Percentiles rank a stretch among this genome's conserved stretches.
These are phyloP conservation scores for Pseudotriccus pelzelni DNA, from an alignment of 2,797 vertebrate genomes.

Conservation along the genomic window DNA sequence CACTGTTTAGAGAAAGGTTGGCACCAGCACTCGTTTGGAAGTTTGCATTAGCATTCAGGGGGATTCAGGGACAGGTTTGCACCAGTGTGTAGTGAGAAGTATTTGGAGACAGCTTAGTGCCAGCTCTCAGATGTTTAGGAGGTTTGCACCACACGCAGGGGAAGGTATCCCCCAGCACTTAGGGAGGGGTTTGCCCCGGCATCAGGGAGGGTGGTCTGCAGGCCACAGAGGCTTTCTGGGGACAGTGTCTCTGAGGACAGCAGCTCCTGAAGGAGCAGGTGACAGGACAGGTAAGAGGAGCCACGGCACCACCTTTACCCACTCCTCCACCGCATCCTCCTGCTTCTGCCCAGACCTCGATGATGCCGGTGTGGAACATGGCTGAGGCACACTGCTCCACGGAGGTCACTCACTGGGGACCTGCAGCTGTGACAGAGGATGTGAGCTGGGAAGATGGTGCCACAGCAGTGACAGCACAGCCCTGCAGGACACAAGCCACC, in stretches of 20 bases:
- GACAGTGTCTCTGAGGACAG: not conserved
- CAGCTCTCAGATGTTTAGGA: not conserved
- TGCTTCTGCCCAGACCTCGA: accelerated
- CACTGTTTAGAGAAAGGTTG: not conserved
- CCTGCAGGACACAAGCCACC: not conserved
- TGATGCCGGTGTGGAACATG: not conserved
- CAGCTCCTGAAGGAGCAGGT: not conserved
- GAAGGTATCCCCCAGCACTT: not conserved
- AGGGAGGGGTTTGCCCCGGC: not conserved
- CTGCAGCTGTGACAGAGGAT: not conserved
- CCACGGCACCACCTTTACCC: not conserved
- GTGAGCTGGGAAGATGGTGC: not conserved
- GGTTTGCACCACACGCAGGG: not conserved
- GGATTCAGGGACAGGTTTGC: not conserved
- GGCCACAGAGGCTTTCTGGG: not conserved
- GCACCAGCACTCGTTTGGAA: too few relatives aligned
- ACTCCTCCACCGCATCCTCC: not conserved
- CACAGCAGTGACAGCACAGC: accelerated
- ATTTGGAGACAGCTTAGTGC: not conserved
- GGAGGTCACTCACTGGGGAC: not conserved
- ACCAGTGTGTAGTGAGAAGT: not conserved
- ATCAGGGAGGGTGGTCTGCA: not conserved
- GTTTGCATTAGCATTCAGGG: not conserved
- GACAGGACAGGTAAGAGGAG: not conserved
- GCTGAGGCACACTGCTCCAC: accelerated